phyloP scores from a whole-genome alignment of 2,888 invertebrate species.

The Imbricaverruca yamaguchii region DNA sequence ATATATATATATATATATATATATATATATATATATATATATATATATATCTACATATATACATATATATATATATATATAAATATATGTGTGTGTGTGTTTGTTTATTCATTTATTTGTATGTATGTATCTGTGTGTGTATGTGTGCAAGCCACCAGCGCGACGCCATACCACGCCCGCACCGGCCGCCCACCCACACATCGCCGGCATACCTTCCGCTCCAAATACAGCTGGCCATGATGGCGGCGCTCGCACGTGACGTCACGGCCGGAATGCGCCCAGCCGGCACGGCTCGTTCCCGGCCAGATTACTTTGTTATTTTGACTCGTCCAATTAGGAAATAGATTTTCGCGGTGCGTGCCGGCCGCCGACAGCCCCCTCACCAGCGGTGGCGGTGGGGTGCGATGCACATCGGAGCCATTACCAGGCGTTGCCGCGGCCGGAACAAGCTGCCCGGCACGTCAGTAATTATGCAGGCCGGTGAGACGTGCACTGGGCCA shows the following conservation, averaged over 20 bases:
- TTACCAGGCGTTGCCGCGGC: neutral
- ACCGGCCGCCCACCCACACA: too few relatives aligned
- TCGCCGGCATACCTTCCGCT: too few relatives aligned
- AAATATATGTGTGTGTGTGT: too few relatives aligned
- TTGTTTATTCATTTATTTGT: too few relatives aligned
- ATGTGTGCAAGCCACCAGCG: too few relatives aligned
- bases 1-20: too few relatives aligned
- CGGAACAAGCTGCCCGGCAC: neutral
- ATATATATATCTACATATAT: neutral
- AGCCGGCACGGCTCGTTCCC: neutral
- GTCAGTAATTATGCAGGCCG: neutral
- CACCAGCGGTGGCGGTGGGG: neutral
- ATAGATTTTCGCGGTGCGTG: slow-evolving; percentile 8
- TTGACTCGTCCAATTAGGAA: slow-evolving; percentile 18
- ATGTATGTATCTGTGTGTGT: too few relatives aligned
- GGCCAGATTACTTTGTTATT: neutral
- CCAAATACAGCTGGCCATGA: neutral
- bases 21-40: neutral
- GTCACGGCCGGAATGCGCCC: neutral
- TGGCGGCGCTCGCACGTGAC: neutral
- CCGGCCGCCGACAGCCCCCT: neutral
- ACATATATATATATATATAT: too few relatives aligned
- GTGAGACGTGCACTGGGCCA: neutral
- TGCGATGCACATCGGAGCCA: neutral
- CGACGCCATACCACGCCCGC: too few relatives aligned